phyloP scores from a whole-genome alignment of 2,797 vertebrate genomes.

The Halcyon badia region DNA sequence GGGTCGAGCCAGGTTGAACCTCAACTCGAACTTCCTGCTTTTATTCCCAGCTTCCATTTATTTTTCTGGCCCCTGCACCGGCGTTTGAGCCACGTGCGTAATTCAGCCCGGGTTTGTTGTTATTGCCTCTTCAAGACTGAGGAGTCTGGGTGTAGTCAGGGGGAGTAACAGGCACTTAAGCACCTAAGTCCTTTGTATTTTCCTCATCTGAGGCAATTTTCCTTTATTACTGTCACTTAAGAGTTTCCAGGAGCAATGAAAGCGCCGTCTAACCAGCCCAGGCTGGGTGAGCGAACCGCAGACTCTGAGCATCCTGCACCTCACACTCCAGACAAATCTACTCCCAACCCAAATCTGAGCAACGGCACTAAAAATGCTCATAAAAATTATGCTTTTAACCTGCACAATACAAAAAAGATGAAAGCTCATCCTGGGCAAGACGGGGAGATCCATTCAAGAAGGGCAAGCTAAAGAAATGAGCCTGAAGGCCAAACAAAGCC shows the following conservation, averaged over 20 bases:
- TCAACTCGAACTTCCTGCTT: not conserved
- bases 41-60: conserved; percentile 25
- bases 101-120: fast-evolving
- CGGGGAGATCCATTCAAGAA: not conserved
- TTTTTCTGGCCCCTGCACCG: not conserved
- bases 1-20: not conserved
- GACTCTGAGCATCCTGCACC: not conserved
- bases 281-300: not conserved
- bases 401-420: not conserved
- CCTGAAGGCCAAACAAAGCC: not conserved
- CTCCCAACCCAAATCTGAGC: not conserved
- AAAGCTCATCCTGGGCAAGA: not conserved
- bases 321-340: no score
- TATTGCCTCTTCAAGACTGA: not conserved
- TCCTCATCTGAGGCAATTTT: not conserved
- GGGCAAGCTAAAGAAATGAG: not conserved
- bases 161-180: not conserved
- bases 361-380: not conserved
- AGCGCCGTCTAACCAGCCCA: not conserved
- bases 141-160: not conserved
- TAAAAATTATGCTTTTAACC: not conserved
- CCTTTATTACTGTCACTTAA: not conserved
- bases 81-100: not conserved
- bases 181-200: not conserved
- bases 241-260: not conserved